phyloP scores from a whole-genome alignment of 2,888 invertebrate genomes.

The Rotaria magnacalcarata region DNA sequence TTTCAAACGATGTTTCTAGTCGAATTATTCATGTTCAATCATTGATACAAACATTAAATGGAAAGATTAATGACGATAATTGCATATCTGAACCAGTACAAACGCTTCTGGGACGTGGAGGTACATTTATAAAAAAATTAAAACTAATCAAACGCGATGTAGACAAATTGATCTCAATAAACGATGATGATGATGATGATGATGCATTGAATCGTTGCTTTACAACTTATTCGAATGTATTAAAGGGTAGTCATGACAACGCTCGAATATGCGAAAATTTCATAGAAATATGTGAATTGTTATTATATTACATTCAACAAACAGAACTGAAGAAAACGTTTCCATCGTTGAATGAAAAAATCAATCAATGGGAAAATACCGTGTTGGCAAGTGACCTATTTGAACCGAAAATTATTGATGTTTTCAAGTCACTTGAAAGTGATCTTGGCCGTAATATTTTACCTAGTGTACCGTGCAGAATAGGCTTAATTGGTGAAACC shows the following conservation, averaged over 20 bases:
- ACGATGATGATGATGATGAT: neutral
- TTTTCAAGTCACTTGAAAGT: neutral
- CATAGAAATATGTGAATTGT: neutral
- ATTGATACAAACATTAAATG: slow-evolving; percentile 5
- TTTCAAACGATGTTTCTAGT: neutral
- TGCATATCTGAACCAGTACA: too few species aligned
- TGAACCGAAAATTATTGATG: neutral
- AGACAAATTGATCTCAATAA: too few species aligned
- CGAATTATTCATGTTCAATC: neutral
- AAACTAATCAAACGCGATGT: too few species aligned
- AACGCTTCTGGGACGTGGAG: too few species aligned
- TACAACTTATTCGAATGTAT: neutral
- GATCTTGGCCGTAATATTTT: neutral
- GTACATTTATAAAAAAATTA: too few species aligned
- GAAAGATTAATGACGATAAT: too few species aligned
- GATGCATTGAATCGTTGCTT: neutral
- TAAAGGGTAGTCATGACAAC: neutral
- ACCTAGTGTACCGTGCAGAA: neutral
- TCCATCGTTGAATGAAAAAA: neutral
- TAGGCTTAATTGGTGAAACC: neutral
- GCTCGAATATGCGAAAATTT: neutral
- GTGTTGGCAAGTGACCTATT: neutral
- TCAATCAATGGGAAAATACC: neutral
- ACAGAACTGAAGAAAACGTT: neutral
- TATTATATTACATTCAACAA: neutral